These are phyloP conservation scores for Ariopsis seemanni DNA, from an alignment of 2,113 vertebrate genomes.

Conservation along the genomic window DNA sequence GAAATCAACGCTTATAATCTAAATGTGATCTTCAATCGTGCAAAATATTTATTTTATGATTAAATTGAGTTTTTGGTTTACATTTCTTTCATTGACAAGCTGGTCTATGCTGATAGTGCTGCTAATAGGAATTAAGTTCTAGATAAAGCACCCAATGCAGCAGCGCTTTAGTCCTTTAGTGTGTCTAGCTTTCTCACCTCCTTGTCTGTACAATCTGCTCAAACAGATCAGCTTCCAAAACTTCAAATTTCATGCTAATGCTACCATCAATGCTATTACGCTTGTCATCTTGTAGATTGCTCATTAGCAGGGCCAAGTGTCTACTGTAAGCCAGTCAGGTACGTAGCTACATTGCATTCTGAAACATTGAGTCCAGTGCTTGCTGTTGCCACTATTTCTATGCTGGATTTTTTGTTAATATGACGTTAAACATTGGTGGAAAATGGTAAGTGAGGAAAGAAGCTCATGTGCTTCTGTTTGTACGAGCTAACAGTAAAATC, in stretches of 20 bases:
- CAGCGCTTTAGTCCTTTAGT: neutral
- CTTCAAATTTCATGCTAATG: neutral
- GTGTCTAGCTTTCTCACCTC: neutral
- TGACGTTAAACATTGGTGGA: neutral
- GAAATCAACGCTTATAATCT: neutral
- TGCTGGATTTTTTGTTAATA: neutral
- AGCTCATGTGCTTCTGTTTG: neutral
- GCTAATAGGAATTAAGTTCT: neutral
- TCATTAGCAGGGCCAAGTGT: neutral
- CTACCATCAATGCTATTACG: neutral
- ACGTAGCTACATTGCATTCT: neutral
- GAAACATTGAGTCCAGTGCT: neutral
- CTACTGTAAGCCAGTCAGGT: neutral
- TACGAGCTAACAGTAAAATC: neutral
- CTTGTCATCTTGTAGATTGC: neutral
- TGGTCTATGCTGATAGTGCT: neutral
- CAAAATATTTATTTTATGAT: neutral
- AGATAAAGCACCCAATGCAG: neutral
- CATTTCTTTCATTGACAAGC: neutral
- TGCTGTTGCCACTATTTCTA: neutral
- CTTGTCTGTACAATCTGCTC: neutral
- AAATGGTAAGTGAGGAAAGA: neutral
- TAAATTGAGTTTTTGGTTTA: neutral
- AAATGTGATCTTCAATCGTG: neutral
- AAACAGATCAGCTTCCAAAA: neutral